Evolutionary conservation across 2,888 invertebrate genomes (phyloP), one percentile per base, ranked within the genome.

Genomic region (Drosophila pseudotalamancana): DNA sequence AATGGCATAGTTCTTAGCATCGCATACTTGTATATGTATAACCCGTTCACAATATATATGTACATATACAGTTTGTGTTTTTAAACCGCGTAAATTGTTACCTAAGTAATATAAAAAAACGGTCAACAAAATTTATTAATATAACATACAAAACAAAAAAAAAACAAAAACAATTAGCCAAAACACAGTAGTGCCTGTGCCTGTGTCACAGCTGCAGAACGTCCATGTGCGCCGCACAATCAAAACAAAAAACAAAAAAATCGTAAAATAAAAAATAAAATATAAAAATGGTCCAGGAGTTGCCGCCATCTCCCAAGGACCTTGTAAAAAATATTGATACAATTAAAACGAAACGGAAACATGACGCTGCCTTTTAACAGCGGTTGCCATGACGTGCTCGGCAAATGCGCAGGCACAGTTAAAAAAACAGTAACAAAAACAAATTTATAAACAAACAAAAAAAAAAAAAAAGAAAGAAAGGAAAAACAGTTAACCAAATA

Each of bases 321-420:
- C 37, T 69, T 40, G 50, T 54, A 53, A 59, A 34, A 69, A 64
- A 9, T 65, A 49, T 49, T 56, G 48, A 64, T 57, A 48, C 31
- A 43, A 51, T 45, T 73, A 61, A 65, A 77, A 73, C 65, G 72
- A 66, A 73, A 74, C 49, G 43, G 57, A 66, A 73, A 78, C 82
- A 78, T 75, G 62, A 82, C 60, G 78, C 78, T 82, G 82, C 82
- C 82, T 78, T 78, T 60, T 56, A 76, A 49, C 39, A 59, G 82
- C 72, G 69, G 78, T 46, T 57, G 78, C 78, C 40, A 59, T 62
- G 69, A 50, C 43, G 54, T 53, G 69, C 18, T 54, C 39, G 64
- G 34, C 42, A 31, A 12, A 18, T 29, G 14, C 34, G 19, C 65
- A 51, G 59, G 53, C 57, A 70, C 37, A 53, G 37, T 11, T 21